Evolutionary conservation across 2,113 vertebrate genomes (phyloP), one percentile per base, ranked within the genome.

Genomic region (Tauraco erythrolophus): DNA sequence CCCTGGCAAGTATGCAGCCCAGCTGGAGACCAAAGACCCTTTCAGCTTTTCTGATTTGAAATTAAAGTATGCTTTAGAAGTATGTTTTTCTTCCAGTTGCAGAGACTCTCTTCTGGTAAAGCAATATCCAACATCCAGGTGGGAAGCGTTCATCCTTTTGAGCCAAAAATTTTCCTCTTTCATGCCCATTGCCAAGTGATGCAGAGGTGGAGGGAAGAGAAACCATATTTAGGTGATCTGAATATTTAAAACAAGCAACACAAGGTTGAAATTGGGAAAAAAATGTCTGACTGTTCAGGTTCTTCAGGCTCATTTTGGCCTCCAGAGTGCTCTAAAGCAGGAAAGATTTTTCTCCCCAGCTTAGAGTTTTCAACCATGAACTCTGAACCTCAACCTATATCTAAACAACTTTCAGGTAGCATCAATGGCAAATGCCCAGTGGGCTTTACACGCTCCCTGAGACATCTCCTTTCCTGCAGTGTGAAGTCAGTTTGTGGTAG

Each of bases 101-200:
- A 46, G 45, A 81, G 31, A 37, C 11, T 60, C 19, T 70, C 15
- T 51, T 45, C 54, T 57, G 7, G 19, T 51, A 51, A 69, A 33
- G 33, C 33, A 45, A 35, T 51, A 46, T 64, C 60, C 33, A 75
- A n/a, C 23, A 62, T n/a, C 6, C 33, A 57, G 14, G 13, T 51
- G 33, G 37, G 56, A 85, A 74, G 75, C 10, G 4, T 75, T 75
- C 57, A 43, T 64, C 60, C 22, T 68, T 84, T 64, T 53, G 50
- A 76, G 19, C 12, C 35, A 11, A 27, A 64, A 39, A 13, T 12
- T 66, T 79, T 56, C 48, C n/a, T 9, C 11, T 51, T 56, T 1
- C 0, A 15, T 22, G 64, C 24, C 18, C 14, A 7, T 60, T 56
- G n/a, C 5, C 0, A 0, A 48, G 27, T 1, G 5, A 43, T 15